These are phyloP conservation scores for Candoia aspera DNA, from an alignment of 2,113 vertebrate genomes.

Conservation along the genomic window DNA sequence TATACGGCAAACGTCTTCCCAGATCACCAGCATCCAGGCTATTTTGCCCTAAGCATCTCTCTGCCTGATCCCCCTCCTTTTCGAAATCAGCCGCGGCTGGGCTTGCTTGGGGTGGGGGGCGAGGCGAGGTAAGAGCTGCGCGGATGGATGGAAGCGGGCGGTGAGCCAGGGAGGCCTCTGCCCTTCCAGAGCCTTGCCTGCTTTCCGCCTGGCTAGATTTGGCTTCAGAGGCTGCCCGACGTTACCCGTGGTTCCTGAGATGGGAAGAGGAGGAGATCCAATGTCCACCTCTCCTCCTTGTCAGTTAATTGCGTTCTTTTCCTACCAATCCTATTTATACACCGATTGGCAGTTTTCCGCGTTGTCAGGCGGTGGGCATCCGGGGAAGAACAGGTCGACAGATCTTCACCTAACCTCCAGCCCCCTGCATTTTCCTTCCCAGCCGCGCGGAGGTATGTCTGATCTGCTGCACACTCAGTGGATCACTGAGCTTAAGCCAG, in stretches of 20 bases:
- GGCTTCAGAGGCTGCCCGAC: slow-evolving; percentile 57
- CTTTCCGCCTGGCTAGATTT: slow-evolving; percentile 65
- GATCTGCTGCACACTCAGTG: background rate
- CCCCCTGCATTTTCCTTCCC: slow-evolving; percentile 32
- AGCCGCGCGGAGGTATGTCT: background rate
- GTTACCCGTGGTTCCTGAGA: slow-evolving; percentile 50
- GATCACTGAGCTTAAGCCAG: background rate
- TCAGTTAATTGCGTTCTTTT: slow-evolving; percentile 62
- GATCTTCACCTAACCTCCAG: slow-evolving; percentile 1
- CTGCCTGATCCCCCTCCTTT: slow-evolving; percentile 16
- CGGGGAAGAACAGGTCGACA: slow-evolving; percentile 9
- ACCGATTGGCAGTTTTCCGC: slow-evolving; percentile 52
- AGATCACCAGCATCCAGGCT: slow-evolving; percentile 83
- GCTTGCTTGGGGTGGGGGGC: slow-evolving; percentile 51
- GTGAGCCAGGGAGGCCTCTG: slow-evolving; percentile 63
- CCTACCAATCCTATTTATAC: slow-evolving; percentile 58
- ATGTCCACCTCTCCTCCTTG: slow-evolving; percentile 55
- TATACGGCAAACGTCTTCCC: slow-evolving; percentile 86
- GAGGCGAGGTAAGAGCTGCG: too few relatives aligned
- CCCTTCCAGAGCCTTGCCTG: slow-evolving; percentile 18
- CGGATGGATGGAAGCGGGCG: background rate
- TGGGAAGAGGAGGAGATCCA: background rate
- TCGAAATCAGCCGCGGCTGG: slow-evolving; percentile 64
- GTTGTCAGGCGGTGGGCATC: slow-evolving; percentile 61
- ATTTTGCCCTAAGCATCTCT: slow-evolving; percentile 64